A percentile compares a stretch with the other conserved stretches of the same genome.
Evolutionary conservation across 2,888 invertebrate species (phyloP).

Genomic region (Brachyopa scutellaris): DNA sequence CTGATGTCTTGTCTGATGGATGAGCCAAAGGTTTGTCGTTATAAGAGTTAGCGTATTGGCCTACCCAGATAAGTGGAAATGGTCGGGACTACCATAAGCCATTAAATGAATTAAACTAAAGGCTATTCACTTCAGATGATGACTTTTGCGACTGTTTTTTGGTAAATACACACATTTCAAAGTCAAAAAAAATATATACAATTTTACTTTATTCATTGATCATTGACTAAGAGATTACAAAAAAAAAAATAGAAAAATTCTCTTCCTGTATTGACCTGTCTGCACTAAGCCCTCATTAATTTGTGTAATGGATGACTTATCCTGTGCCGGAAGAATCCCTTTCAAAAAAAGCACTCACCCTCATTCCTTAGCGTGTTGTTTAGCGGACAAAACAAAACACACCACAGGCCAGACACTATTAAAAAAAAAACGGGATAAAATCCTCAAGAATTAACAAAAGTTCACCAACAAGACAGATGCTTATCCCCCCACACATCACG

Average conservation of each 20-base stretch:
- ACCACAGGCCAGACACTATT: constrained; percentile 41
- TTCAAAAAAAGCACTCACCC: constrained; percentile 27
- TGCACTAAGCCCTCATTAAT: constrained; percentile 60
- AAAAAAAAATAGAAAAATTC: no score
- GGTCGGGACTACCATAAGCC: no score
- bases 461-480: constrained; percentile 55
- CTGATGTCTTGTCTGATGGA: no score
- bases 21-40: no score
- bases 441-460: constrained; percentile 58
- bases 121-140: no score
- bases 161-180: no score
- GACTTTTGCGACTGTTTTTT: no score
- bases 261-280: constrained; percentile 44
- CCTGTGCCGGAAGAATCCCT: constrained; percentile 8
- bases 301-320: constrained; percentile 67
- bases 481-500: constrained; percentile 42
- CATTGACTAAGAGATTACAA: constrained; percentile 64
- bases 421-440: constrained; percentile 40
- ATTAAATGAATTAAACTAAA: no score
- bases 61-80: no score
- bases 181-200: no score
- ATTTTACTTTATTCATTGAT: constrained; percentile 39
- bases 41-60: no score
- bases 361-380: constrained; percentile 32
- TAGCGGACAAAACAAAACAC: constrained; percentile 31